A percentile compares a stretch with the other conserved stretches of the same genome.
These are phyloP conservation scores for Fissipunctia ypsillon DNA, from an alignment of 2,888 invertebrate species.

Conservation along the genomic window DNA sequence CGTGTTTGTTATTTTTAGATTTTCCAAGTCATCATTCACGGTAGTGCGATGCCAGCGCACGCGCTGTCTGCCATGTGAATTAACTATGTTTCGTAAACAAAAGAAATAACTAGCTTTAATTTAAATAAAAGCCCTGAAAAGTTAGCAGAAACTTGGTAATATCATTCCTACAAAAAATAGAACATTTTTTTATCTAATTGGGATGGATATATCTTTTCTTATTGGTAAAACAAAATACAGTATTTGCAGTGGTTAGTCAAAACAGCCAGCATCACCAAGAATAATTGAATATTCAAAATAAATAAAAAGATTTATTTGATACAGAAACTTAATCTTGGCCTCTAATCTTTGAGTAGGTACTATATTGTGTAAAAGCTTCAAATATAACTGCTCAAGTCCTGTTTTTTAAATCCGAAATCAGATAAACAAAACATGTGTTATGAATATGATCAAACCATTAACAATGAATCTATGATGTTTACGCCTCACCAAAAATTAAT, in stretches of 20 bases:
- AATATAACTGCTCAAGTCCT: neutral
- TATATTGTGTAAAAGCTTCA: neutral
- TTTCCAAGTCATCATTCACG: conserved; percentile 69
- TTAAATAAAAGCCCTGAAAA: neutral
- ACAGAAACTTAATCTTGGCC: too few relatives aligned
- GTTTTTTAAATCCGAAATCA: neutral
- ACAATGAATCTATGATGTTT: neutral
- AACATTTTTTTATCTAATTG: neutral
- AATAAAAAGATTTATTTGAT: neutral
- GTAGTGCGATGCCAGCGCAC: conserved; percentile 56
- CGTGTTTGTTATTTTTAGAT: conserved; percentile 74
- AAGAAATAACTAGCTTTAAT: neutral
- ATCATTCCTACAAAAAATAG: neutral
- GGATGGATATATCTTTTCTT: too few relatives aligned
- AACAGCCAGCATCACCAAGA: neutral
- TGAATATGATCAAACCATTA: neutral
- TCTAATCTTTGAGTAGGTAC: too few relatives aligned
- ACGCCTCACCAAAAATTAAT: neutral
- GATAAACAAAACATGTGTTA: neutral
- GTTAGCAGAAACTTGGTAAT: neutral
- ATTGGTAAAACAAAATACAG: neutral
- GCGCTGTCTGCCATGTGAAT: conserved; percentile 39
- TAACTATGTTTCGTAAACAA: conserved; percentile 28
- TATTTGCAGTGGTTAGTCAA: neutral
- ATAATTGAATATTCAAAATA: neutral